Evolutionary conservation across 2,113 vertebrate genomes (phyloP).

Genomic region (Gnathonemus echidnorhynchus): DNA sequence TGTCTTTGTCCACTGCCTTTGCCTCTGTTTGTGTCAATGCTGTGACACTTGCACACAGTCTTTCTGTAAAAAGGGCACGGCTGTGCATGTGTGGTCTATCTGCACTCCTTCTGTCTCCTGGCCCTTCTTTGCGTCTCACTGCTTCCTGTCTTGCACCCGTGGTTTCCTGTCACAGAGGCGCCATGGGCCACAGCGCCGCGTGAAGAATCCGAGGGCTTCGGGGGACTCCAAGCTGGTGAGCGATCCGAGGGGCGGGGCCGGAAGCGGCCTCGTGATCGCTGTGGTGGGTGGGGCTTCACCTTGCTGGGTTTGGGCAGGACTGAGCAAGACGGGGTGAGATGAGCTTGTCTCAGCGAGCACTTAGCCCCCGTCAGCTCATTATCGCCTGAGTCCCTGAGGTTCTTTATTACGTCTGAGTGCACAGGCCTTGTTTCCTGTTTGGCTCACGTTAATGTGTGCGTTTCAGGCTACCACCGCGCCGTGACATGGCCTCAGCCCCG

Average conservation of each 20-base stretch:
- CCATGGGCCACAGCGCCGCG: neutral
- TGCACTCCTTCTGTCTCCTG: neutral
- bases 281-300: neutral
- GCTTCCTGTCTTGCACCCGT: neutral
- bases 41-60: neutral
- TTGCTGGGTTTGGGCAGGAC: neutral
- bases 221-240: neutral
- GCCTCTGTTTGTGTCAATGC: neutral
- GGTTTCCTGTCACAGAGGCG: neutral
- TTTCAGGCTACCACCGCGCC: conserved; percentile 64
- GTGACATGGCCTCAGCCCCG: conserved; percentile 92
- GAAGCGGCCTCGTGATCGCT: neutral
- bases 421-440: neutral
- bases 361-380: neutral
- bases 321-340: neutral
- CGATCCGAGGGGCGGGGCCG: neutral
- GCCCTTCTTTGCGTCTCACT: neutral
- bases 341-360: neutral
- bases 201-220: neutral
- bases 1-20: neutral
- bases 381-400: neutral
- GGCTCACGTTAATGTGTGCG: neutral
- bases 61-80: neutral
- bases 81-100: neutral
- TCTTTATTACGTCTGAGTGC: neutral